These are phyloP conservation scores for Aphelenchoides fujianensis DNA, from an alignment of 1,140 invertebrate genomes.

Conservation along the genomic window DNA sequence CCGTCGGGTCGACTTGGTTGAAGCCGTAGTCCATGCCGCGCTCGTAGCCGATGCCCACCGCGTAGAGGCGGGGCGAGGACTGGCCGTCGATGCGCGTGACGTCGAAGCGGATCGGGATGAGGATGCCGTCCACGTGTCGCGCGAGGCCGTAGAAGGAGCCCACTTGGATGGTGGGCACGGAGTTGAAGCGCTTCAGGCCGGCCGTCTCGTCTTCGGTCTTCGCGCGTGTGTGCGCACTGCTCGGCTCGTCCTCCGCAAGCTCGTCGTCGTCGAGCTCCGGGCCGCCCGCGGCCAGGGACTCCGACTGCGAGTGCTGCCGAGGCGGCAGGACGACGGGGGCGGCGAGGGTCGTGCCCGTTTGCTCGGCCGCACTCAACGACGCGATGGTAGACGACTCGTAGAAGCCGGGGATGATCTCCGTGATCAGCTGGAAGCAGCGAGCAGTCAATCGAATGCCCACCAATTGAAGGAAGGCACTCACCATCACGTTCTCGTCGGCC, in stretches of 20 bases:
- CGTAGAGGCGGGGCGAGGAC: constrained; percentile 37
- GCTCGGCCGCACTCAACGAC: constrained; percentile 11
- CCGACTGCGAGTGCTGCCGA: background rate
- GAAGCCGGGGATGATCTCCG: constrained; percentile 48
- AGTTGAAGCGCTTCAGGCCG: constrained; percentile 10
- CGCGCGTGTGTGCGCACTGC: background rate
- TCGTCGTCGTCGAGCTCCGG: constrained; percentile 37
- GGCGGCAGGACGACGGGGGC: background rate
- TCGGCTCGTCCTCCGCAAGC: background rate
- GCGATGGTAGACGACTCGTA: constrained; percentile 34
- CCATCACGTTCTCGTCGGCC: constrained; percentile 15
- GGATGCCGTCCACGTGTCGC: constrained; percentile 45
- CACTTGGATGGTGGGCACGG: constrained; percentile 23
- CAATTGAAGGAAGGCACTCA: constrained; percentile 19
- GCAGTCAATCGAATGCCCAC: constrained; percentile 1
- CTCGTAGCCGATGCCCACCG: constrained; percentile 46
- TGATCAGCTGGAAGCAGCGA: constrained; percentile 45
- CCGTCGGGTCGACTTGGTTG: constrained; percentile 26
- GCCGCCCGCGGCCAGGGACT: constrained; percentile 14
- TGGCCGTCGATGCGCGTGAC: constrained; percentile 32
- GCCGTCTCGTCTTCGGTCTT: background rate
- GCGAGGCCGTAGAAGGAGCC: constrained; percentile 48
- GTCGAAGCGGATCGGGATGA: constrained; percentile 43
- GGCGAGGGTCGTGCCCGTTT: too few species aligned
- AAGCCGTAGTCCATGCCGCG: constrained; percentile 49